Evolutionary conservation across 1,140 invertebrate species (phyloP), one percentile per base, ranked within the genome.

Genomic region (Hormaphis cornu): DNA sequence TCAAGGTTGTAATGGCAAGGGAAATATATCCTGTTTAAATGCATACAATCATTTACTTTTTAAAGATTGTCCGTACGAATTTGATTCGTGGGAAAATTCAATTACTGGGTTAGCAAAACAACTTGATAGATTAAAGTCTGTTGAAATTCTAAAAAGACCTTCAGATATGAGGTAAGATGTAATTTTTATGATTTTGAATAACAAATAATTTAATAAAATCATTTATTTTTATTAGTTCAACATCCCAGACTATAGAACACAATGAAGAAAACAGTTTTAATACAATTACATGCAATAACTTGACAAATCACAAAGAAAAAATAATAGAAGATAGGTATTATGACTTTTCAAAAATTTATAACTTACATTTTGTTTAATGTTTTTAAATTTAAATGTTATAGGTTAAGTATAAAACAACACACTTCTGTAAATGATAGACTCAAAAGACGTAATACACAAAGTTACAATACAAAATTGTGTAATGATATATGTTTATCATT

Each of bases 51-150:
- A 66, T 48, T n/a, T 1, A 2, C 7, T n/a, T 22, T 1, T 24
- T 16, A 35, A 9, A n/a, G 61, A 66, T 24, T 66, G 61, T 9
- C 61, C 61, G 5, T 66, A 66, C 50, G 61, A 66, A 48, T 50
- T 48, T 5, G 61, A 66, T 66, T 10, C 28, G 10, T 66, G 61
- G 61, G 35, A 66, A 66, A 35, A 33, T 22, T n/a, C 61, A n/a
- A 20, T 66, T 8, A 44, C 61, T 48, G 61, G 61, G 18, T 33
- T 66, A 4, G 18, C 18, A 5, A 66, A 50, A 35, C 9, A 50
- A 35, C 30, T 44, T 9, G 61, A 66, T 66, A 18, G 61, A 33
- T 33, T 66, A 14, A 50, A 66, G 50, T 9, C n/a, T 22, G 20
- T 10, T 20, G 12, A 33, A 9, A 10, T 20, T 28, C 12, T 2